Percentiles rank a stretch among this genome's conserved stretches.
These are phyloP conservation scores for Drosophila nigromelanica DNA, from an alignment of 1,140 invertebrate genomes.

Conservation along the genomic window DNA sequence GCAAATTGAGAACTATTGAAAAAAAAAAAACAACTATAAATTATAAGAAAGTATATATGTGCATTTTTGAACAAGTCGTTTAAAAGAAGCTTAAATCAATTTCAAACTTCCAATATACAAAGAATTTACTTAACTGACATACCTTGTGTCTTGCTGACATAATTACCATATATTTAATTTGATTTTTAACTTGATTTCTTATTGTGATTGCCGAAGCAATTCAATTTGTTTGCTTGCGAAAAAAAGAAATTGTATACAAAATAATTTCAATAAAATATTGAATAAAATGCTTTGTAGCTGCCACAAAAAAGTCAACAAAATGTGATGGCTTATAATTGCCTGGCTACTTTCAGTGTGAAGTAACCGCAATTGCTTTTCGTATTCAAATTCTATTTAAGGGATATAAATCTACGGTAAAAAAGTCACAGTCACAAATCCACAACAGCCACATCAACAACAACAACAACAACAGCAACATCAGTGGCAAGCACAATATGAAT, in stretches of 20 bases:
- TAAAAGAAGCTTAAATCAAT: too few relatives aligned
- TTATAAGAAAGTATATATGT: too few relatives aligned
- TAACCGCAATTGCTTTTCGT: slow-evolving; percentile 60
- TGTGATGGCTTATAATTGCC: slow-evolving; percentile 53
- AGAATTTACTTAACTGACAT: background rate
- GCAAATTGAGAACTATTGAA: too few relatives aligned
- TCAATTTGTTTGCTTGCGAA: slow-evolving; percentile 11
- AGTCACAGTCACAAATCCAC: slow-evolving; percentile 4
- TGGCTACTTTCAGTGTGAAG: slow-evolving; percentile 25
- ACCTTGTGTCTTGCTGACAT: slow-evolving; percentile 11
- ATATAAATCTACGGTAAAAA: slow-evolving; percentile 29
- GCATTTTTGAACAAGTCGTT: too few relatives aligned
- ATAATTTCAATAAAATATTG: slow-evolving; percentile 14
- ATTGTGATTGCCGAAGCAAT: background rate
- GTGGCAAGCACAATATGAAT: slow-evolving; percentile 2
- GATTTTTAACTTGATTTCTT: background rate
- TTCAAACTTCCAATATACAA: background rate
- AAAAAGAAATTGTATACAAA: slow-evolving; percentile 1
- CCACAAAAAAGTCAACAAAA: slow-evolving; percentile 25
- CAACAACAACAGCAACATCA: slow-evolving; percentile 2
- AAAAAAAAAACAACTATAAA: too few relatives aligned
- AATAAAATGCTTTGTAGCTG: slow-evolving; percentile 7
- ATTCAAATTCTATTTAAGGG: slow-evolving; percentile 66
- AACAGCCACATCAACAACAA: slow-evolving; percentile 1
- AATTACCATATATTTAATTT: background rate